Percentiles rank a stretch among this genome's conserved stretches.
Evolutionary conservation across 2,113 vertebrate species (phyloP).

Genomic region (Opisthocomus hoazin): DNA sequence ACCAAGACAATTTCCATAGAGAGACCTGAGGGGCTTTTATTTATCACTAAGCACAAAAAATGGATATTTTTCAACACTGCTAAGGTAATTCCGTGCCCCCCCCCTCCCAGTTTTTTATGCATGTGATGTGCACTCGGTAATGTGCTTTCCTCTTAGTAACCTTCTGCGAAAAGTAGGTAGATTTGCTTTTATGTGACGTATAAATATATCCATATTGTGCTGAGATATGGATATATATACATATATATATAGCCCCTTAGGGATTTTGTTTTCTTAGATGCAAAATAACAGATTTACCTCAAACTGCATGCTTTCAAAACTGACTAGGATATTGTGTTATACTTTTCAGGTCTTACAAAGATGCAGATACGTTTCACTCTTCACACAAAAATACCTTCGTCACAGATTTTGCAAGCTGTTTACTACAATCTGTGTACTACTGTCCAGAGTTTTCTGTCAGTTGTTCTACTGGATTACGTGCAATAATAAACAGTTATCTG

Average conservation of each 20-base stretch:
- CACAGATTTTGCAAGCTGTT: constrained; percentile 56
- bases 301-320: constrained; percentile 63
- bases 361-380: constrained; percentile 42
- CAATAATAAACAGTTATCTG: constrained; percentile 72
- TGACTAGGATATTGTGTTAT: constrained; percentile 38
- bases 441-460: constrained; percentile 49
- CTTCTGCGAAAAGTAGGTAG: constrained; percentile 53
- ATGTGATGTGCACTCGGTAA: background rate
- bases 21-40: constrained; percentile 52
- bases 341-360: constrained; percentile 66
- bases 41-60: constrained; percentile 44
- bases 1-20: constrained; percentile 18
- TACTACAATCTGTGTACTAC: constrained; percentile 47
- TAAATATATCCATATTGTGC: constrained; percentile 8
- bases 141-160: constrained; percentile 45
- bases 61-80: background rate
- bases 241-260: constrained; percentile 24
- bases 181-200: constrained; percentile 52
- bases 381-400: constrained; percentile 44
- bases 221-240: constrained; percentile 1
- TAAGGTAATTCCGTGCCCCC: background rate
- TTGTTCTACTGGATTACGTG: constrained; percentile 69
- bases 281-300: constrained; percentile 65
- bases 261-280: constrained; percentile 49
- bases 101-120: constrained; percentile 5